Conservation (phyloP, 2,113 vertebrate species). For the Chaenocephalus aceratus region DNA sequence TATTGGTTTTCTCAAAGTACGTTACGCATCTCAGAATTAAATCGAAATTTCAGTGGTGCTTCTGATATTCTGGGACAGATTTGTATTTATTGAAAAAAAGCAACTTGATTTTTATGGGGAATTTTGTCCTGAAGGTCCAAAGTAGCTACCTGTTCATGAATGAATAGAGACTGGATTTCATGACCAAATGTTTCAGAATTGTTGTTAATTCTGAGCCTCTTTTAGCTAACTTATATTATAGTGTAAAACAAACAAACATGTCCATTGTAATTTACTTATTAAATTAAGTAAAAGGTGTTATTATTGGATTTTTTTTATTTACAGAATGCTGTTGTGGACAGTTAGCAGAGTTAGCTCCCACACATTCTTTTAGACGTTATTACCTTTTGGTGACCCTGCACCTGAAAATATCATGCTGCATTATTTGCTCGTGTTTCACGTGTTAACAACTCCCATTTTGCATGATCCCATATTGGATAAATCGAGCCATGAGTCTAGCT, state of each 20-base stretch:
- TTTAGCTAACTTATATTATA: background rate
- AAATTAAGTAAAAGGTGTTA: no score
- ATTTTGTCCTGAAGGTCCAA: background rate
- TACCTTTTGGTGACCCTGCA: background rate
- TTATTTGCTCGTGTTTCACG: background rate
- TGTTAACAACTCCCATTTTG: background rate
- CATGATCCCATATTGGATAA: background rate
- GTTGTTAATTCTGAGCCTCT: background rate
- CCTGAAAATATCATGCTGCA: background rate
- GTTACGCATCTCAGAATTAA: background rate
- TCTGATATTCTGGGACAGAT: background rate
- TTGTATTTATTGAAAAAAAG: background rate
- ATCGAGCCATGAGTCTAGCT: constrained; percentile 4
- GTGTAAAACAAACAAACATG: background rate
- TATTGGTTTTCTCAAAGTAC: background rate
- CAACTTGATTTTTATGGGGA: background rate
- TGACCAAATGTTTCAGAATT: background rate
- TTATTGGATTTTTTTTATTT: background rate
- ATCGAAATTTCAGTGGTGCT: background rate
- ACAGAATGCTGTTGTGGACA: background rate
- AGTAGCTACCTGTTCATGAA: background rate
- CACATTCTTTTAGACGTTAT: background rate
- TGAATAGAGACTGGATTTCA: background rate
- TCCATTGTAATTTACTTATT: background rate
- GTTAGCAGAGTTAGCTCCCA: background rate